Evolutionary conservation across 1,140 invertebrate genomes (phyloP), one percentile per base, ranked within the genome.

Genomic region (Druon quercuslanigerum): DNA sequence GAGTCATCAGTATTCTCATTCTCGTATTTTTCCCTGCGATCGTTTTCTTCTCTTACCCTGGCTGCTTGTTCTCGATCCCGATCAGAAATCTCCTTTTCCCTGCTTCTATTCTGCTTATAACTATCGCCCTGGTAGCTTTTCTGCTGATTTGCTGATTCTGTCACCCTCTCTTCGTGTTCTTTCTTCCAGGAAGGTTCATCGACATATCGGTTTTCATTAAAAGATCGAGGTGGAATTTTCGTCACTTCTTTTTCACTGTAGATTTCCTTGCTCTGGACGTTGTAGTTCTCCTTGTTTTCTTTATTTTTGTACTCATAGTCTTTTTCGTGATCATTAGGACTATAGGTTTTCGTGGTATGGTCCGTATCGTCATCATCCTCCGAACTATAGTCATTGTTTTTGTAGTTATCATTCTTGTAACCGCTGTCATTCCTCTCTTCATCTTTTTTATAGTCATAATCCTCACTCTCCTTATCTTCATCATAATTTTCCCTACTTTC

Each of bases 141-240:
- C 14, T 82, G 85, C 8, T 86, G 84, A 3, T 73, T 84, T 16
- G 84, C 85, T 33, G 86, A 57, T 6, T 88, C 78, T 0, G 75
- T 25, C 0, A 84, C 19, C 57, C 81, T 76, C 0, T 83, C 71
- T 8, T 84, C 79, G 16, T 89, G 82, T n/a, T 84, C 73, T 40
- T 85, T 74, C 16, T 84, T 79, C 86, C 85, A 87, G 4, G 80
- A 51, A 0, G 85, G 86, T 25, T 87, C 85, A 0, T 79, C 80
- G 5, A 85, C 57, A 51, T 82, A 83, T 20, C 70, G 74, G 13
- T 82, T 16, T 1, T 70, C 57, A 19, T 17, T 75, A 12, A 79
- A 73, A 50, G 51, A 54, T 5, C 25, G 76, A 2, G 51, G 40
- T 0, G 73, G 77, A 72, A 50, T 50, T 14, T 56, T 83, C 46